Evolutionary conservation across 2,113 vertebrate species (phyloP).

Genomic region (Willisornis vidua): DNA sequence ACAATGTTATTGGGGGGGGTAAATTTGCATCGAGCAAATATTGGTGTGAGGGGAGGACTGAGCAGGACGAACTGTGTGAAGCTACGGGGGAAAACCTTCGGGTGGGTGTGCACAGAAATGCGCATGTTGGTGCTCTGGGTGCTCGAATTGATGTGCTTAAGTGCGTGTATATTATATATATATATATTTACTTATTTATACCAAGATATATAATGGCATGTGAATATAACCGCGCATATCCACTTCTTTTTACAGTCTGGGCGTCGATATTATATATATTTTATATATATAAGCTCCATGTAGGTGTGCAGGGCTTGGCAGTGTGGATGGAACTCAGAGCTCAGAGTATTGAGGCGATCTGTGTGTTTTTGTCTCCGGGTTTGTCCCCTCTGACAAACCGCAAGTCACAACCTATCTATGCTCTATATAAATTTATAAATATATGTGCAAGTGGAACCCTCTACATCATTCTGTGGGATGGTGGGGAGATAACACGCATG

Average conservation of each 20-base stretch:
- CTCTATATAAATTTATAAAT: neutral
- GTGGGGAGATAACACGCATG: neutral
- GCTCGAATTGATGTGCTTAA: neutral
- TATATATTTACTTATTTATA: neutral
- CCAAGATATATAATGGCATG: neutral
- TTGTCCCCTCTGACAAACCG: accelerated
- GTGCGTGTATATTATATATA: neutral
- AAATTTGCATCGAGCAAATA: neutral
- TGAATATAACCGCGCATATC: neutral
- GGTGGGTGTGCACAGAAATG: accelerated
- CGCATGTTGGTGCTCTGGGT: accelerated
- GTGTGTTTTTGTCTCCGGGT: neutral
- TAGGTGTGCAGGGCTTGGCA: neutral
- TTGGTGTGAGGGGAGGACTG: neutral
- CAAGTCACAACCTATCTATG: neutral
- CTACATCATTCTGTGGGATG: neutral
- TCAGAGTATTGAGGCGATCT: neutral
- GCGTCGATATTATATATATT: neutral
- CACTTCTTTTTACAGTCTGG: neutral
- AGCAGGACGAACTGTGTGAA: neutral
- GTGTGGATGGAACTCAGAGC: neutral
- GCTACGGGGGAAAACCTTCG: no score
- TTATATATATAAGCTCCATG: neutral
- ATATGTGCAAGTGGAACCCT: neutral
- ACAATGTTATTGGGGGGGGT: constrained; percentile 54